These are phyloP conservation scores for Gasterosteus nipponicus DNA, from an alignment of 2,113 vertebrate species.

Conservation along the genomic window DNA sequence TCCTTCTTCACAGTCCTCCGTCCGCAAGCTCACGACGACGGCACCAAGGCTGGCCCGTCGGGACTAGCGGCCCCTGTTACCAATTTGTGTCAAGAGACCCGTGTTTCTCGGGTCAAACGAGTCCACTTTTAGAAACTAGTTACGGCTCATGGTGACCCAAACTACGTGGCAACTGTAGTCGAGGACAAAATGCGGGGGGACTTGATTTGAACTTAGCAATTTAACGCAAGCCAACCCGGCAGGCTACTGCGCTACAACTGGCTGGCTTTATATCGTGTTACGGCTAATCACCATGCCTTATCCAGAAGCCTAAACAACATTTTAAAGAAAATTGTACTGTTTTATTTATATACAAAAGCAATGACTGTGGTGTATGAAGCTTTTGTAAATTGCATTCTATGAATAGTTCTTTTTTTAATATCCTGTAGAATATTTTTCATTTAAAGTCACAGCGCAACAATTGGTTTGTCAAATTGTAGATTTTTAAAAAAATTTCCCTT, in stretches of 20 bases:
- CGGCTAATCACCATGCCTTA: constrained; percentile 41
- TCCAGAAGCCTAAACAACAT: constrained; percentile 27
- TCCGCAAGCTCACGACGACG: constrained; percentile 28
- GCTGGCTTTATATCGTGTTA: constrained; percentile 36
- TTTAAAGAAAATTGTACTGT: constrained; percentile 42
- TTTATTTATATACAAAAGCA: constrained; percentile 58
- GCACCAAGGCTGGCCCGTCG: constrained; percentile 38
- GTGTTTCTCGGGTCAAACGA: constrained; percentile 51
- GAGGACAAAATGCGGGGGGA: constrained; percentile 53
- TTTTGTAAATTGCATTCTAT: constrained; percentile 44
- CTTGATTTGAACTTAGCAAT: constrained; percentile 54
- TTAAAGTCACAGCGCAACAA: constrained; percentile 22
- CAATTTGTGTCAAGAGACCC: constrained; percentile 49
- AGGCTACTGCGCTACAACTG: constrained; percentile 25
- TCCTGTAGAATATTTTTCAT: background rate
- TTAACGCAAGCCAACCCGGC: constrained; percentile 43
- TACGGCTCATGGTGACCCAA: constrained; percentile 57
- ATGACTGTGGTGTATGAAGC: constrained; percentile 52
- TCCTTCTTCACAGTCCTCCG: background rate
- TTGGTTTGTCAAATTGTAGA: constrained; percentile 15
- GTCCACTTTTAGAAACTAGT: constrained; percentile 61
- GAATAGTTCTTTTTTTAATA: constrained; percentile 38
- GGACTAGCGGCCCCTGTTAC: constrained; percentile 45
- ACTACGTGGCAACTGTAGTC: constrained; percentile 66
- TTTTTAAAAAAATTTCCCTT: constrained; percentile 19